phyloP scores from a whole-genome alignment of 1,140 invertebrate species.

The Metopolophium dirhodum region DNA sequence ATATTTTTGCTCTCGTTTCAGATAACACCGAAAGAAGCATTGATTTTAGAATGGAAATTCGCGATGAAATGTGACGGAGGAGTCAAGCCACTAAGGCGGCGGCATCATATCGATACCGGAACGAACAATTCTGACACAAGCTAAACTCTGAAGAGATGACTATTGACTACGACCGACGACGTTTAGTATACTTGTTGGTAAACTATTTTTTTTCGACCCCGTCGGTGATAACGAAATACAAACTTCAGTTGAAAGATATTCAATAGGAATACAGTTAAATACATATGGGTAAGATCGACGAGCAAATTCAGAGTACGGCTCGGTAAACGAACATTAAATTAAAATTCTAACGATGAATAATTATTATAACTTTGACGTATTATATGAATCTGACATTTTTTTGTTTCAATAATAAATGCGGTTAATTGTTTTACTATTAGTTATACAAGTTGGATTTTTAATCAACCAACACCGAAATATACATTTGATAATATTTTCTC shows the following conservation, averaged over 20 bases:
- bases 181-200: neutral
- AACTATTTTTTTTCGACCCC: neutral
- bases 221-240: neutral
- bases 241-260: neutral
- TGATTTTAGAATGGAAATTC: conserved; percentile 79
- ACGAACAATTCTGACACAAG: neutral
- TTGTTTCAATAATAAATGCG: neutral
- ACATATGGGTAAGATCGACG: neutral
- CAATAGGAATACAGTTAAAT: neutral
- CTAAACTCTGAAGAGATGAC: neutral
- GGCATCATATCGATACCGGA: conserved; percentile 4
- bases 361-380: neutral
- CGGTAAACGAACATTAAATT: neutral
- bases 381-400: neutral
- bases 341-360: neutral
- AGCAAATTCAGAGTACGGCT: neutral
- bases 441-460: neutral
- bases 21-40: conserved; percentile 73
- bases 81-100: conserved; percentile 64
- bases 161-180: neutral
- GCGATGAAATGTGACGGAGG: conserved; percentile 76
- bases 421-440: neutral
- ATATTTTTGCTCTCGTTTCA: conserved; percentile 61
- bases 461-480: neutral
- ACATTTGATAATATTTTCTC: neutral